These are phyloP conservation scores for Schizaphis graminum DNA, from an alignment of 2,888 invertebrate species.

Conservation along the genomic window DNA sequence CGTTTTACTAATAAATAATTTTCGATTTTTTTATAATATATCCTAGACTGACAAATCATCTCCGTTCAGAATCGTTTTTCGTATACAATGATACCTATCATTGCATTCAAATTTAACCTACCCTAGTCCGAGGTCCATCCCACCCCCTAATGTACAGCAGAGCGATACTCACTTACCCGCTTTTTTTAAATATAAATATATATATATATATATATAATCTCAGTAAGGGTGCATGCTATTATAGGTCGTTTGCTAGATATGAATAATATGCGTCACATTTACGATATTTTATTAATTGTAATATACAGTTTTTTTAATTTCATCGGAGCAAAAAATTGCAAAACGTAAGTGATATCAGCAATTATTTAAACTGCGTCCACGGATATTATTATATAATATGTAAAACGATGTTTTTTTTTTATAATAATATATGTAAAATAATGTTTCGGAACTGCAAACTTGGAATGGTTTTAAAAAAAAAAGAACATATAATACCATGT, in stretches of 20 bases:
- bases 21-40: no score
- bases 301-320: not conserved
- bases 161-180: no score
- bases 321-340: not conserved
- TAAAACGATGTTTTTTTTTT: not conserved
- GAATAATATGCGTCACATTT: not conserved
- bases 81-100: no score
- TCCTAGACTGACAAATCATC: no score
- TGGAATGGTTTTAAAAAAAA: not conserved
- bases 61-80: no score
- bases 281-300: not conserved
- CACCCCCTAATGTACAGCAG: no score
- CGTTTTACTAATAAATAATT: no score
- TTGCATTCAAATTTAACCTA: no score
- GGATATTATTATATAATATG: not conserved
- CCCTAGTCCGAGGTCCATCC: no score
- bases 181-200: no score
- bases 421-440: conserved; percentile 5
- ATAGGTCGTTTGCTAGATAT: not conserved
- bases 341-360: not conserved
- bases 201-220: not conserved
- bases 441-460: not conserved
- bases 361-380: not conserved
- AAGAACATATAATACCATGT: not conserved
- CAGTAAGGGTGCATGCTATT: not conserved